Conservation (phyloP, 2,888 invertebrate species). For the Aquatica leii region DNA sequence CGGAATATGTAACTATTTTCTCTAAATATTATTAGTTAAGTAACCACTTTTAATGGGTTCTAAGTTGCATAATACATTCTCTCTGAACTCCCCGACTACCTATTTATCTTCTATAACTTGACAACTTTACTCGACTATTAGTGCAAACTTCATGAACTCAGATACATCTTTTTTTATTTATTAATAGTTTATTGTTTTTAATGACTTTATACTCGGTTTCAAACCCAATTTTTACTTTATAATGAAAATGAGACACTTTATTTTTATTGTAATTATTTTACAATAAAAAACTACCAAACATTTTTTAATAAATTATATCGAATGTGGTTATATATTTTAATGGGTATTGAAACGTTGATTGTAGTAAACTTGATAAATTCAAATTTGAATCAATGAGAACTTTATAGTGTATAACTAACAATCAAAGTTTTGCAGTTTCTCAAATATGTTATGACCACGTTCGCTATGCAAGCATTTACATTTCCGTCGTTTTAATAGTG, state of each 20-base stretch:
- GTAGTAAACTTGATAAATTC: no score
- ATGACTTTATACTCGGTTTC: no score
- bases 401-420: no score
- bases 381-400: no score
- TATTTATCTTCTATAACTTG: constrained; percentile 10
- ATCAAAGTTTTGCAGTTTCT: not conserved
- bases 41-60: constrained; percentile 7
- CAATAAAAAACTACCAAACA: no score
- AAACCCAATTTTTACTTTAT: no score
- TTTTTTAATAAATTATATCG: no score
- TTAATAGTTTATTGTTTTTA: no score
- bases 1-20: constrained; percentile 1
- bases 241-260: no score
- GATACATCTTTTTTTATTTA: not conserved
- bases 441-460: constrained; percentile 2
- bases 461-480: constrained; percentile 5
- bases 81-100: constrained; percentile 3
- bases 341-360: no score
- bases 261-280: no score
- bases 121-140: constrained; percentile 5
- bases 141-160: constrained; percentile 2
- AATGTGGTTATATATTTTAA: no score
- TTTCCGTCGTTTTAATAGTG: constrained; percentile 7
- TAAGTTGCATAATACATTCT: constrained; percentile 4
- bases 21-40: constrained; percentile 8